Conservation (phyloP, 2,797 vertebrate species). For the Hoplostethus atlanticus region DNA sequence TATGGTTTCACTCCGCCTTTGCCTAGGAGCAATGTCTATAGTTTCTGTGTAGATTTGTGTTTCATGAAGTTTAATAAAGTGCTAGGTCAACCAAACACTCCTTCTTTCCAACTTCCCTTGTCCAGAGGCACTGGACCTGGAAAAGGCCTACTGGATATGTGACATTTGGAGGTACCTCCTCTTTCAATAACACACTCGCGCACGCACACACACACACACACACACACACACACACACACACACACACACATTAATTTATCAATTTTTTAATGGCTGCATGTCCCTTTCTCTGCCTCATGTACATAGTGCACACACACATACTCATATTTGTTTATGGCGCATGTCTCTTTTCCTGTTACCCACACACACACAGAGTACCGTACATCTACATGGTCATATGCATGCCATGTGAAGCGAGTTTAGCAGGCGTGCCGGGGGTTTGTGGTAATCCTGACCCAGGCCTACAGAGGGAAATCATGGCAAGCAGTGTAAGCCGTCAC, state of each 20-base stretch:
- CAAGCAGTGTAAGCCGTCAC: conserved; percentile 73
- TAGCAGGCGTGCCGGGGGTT: conserved; percentile 58
- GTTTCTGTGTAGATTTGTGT: conserved; percentile 13
- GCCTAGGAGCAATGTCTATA: background rate
- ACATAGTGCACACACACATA: background rate
- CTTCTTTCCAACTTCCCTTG: background rate
- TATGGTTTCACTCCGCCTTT: background rate
- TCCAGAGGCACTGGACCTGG: conserved; percentile 16
- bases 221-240: conserved; percentile 6
- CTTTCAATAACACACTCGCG: background rate
- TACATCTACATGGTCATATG: conserved; percentile 67
- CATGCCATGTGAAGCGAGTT: conserved; percentile 74
- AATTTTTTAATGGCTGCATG: conserved; percentile 1
- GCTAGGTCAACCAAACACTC: conserved; percentile 18
- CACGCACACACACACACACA: conserved; percentile 3
- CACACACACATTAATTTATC: background rate
- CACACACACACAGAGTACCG: conserved; percentile 5
- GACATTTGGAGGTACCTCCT: conserved; percentile 7
- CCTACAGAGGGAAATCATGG: conserved; percentile 76
- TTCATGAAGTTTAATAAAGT: conserved; percentile 17
- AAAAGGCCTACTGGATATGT: background rate
- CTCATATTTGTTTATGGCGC: too few species aligned
- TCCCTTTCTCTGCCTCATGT: background rate
- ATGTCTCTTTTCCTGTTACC: background rate
- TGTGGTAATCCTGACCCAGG: conserved; percentile 69